phyloP scores from a whole-genome alignment of 1,140 invertebrate species.

The Cryptotermes secundus region DNA sequence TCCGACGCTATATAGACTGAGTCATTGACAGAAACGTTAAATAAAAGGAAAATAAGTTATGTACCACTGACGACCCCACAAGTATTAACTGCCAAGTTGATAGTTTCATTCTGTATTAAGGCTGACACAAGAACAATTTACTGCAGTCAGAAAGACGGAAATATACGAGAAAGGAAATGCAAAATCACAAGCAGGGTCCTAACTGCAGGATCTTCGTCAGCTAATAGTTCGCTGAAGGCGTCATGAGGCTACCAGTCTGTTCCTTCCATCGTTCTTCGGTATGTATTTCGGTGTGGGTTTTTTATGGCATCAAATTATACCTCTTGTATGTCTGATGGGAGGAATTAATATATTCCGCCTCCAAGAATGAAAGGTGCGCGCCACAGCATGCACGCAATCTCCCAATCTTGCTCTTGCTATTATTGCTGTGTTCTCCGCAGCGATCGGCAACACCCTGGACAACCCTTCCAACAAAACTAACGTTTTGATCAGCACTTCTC shows the following conservation, averaged over 20 bases:
- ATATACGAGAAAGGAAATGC: too few relatives aligned
- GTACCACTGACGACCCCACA: too few relatives aligned
- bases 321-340: neutral
- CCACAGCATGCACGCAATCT: neutral
- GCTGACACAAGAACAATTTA: too few relatives aligned
- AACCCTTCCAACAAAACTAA: neutral
- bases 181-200: neutral
- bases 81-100: too few relatives aligned
- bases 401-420: neutral
- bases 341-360: slow-evolving; percentile 17
- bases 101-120: too few relatives aligned
- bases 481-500: too few relatives aligned
- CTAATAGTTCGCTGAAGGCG: neutral
- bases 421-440: too few relatives aligned
- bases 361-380: neutral
- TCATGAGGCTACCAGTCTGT: neutral
- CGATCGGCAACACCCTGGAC: neutral
- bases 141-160: too few relatives aligned
- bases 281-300: neutral
- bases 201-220: neutral
- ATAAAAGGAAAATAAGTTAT: too few relatives aligned
- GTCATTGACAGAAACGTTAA: too few relatives aligned
- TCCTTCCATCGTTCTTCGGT: too few relatives aligned
- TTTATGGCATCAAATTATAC: slow-evolving; percentile 11
- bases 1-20: too few relatives aligned